phyloP scores from a whole-genome alignment of 1,140 invertebrate genomes.

The Paraescarpia echinospica region DNA sequence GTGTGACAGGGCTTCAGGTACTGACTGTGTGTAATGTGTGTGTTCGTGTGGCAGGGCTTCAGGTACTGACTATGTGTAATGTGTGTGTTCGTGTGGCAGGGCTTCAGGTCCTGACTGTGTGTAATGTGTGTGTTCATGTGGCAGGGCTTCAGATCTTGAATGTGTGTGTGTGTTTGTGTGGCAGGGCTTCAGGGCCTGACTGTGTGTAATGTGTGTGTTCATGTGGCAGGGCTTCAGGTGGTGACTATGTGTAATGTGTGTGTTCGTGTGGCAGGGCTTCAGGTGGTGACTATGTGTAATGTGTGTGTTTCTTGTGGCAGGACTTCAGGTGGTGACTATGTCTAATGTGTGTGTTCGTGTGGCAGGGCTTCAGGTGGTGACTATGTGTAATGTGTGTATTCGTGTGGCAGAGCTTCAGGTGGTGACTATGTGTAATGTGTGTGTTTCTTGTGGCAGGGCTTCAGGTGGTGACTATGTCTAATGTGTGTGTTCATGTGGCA shows the following conservation, averaged over 20 bases:
- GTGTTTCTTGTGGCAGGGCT: no score
- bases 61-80: not conserved
- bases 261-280: not conserved
- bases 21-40: no score
- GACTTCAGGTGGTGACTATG: constrained; percentile 77
- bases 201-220: no score
- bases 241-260: no score
- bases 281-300: not conserved
- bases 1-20: no score
- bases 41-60: not conserved
- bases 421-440: no score
- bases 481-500: not conserved
- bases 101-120: constrained; percentile 78
- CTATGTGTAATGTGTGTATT: not conserved
- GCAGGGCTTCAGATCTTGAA: no score
- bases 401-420: not conserved
- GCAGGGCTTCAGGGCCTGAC: not conserved
- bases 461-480: no score
- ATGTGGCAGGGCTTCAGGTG: no score
- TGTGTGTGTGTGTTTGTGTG: not conserved
- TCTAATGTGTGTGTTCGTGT: no score
- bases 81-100: not conserved
- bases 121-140: no score
- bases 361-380: no score
- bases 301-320: not conserved